phyloP scores from a whole-genome alignment of 2,888 invertebrate genomes.

The Melanostoma mellinum region DNA sequence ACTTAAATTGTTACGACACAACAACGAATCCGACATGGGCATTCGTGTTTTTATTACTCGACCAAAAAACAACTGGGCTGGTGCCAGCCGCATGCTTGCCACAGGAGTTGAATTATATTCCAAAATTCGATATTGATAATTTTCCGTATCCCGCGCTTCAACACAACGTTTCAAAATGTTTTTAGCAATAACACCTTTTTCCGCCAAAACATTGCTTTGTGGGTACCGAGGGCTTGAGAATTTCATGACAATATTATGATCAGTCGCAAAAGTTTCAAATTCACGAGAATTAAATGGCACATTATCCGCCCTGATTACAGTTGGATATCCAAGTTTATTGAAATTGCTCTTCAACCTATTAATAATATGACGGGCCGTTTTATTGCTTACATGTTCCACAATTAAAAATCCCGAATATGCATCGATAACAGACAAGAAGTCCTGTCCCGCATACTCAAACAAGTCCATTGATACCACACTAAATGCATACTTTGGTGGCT shows the following conservation, averaged over 20 bases:
- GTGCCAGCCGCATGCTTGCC: no score
- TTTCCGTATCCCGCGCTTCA: no score
- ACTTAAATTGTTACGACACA: no score
- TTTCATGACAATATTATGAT: slow-evolving; percentile 27
- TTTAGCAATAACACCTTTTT: slow-evolving; percentile 29
- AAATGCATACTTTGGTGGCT: slow-evolving; percentile 65
- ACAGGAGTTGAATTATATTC: no score
- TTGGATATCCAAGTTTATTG: slow-evolving; percentile 73
- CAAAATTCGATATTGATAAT: no score
- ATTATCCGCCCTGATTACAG: slow-evolving; percentile 58
- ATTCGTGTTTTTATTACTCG: no score
- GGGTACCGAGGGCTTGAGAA: slow-evolving; percentile 48
- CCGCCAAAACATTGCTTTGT: slow-evolving; percentile 23
- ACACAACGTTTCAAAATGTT: no score
- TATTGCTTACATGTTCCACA: slow-evolving; percentile 19
- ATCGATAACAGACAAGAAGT: slow-evolving; percentile 40
- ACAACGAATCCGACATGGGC: no score
- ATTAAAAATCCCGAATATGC: slow-evolving; percentile 32
- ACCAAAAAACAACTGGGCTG: no score
- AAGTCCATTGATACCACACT: slow-evolving; percentile 57
- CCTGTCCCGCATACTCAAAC: slow-evolving; percentile 43
- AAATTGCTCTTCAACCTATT: slow-evolving; percentile 31
- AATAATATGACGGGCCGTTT: slow-evolving; percentile 29
- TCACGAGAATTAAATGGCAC: slow-evolving; percentile 22
- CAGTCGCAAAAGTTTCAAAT: slow-evolving; percentile 12